Evolutionary conservation across 2,113 vertebrate species (phyloP), one percentile per base, ranked within the genome.

Genomic region (Corapipo altera): DNA sequence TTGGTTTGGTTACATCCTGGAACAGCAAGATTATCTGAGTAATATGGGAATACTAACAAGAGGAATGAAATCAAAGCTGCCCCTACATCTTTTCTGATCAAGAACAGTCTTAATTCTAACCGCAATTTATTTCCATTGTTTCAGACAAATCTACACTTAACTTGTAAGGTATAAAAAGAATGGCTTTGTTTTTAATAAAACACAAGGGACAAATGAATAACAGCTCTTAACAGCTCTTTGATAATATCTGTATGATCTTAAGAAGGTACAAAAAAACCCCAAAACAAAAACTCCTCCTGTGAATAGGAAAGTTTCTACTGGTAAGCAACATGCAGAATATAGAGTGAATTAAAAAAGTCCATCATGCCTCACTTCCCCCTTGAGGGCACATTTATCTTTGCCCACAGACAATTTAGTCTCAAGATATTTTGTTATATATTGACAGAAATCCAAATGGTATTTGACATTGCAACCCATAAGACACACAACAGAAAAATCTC

Each of bases 401-500:
- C 86, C 86, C 52, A 4, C 65, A 78, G 86, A 86, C 94, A 73
- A 84, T 84, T 77, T 70, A 26, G 69, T 92, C 80, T 67, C 39
- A 54, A 55, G 65, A 64, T 84, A 89, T 59, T 84, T 86, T 67
- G 30, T 21, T 84, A 59, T 20, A 27, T 32, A 89, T 62, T 91
- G 93, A 95, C 86, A 93, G 89, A 73, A 93, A 89, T 52, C 41
- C 76, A 92, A 95, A 95, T n/a, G 15, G 44, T 78, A 57, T 64
- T 64, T 93, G 96, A 94, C 91, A 95, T 16, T 16, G n/a, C 65
- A 93, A 87, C 39, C 80, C 69, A 59, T 70, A 91, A 80, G 80
- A 84, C 32, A 70, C 22, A 18, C 43, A 82, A 48, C 35, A 89
- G 48, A 69, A 90, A 65, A 5, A 57, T 46, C 67, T 91, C 70